Base-by-base conservation (phyloP, 2,888 invertebrate species). In the Meteorus colon region DNA sequence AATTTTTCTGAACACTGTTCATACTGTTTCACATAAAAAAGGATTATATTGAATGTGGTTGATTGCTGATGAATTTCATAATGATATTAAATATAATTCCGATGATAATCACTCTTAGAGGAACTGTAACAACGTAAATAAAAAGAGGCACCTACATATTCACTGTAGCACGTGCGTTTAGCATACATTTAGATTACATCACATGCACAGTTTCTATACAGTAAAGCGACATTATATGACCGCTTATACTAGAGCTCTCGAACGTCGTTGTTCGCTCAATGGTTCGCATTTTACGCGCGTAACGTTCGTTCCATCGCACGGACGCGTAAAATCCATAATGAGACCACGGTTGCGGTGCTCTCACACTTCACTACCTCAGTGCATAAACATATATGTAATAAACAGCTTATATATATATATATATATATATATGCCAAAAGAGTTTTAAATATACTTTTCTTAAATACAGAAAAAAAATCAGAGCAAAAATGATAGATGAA, bases 271-370 rank as follows among this genome's bases (percentile, higher is more conserved):
- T 41, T 51, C 45, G 68, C 41, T 45, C 45, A 68, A 68, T 68
- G 68, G 27, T 48, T 41, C 68, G 68, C 16, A 68, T 68, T 68
- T 68, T 68, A 68, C 48, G 68, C 51, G 41, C 41, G 41, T 27
- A 68, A 19, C 48, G 48, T 68, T 34, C 19, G 16, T 65, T 34
- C 19, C 37, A 19, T 65, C 19, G 19, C 19, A 10, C 37, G 65
- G 45, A 29, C 68, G 68, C 45, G 48, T 68, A 68, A 45, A 68
- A 31, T 45, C 41, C 41, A 51, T 68, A 68, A 41, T 45, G 29
- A 68, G 27, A 68, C 24, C 29, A 48, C 41, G 34, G 45, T 6
- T 41, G 14, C 24, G n/a, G 27, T 41, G 27, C 48, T 68, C 45
- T 19, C 19, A 55, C 55, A 55, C 55, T 55, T 55, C 55, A 55